Conservation (phyloP, 2,113 vertebrate genomes). For the Herpetotheres cachinnans region DNA sequence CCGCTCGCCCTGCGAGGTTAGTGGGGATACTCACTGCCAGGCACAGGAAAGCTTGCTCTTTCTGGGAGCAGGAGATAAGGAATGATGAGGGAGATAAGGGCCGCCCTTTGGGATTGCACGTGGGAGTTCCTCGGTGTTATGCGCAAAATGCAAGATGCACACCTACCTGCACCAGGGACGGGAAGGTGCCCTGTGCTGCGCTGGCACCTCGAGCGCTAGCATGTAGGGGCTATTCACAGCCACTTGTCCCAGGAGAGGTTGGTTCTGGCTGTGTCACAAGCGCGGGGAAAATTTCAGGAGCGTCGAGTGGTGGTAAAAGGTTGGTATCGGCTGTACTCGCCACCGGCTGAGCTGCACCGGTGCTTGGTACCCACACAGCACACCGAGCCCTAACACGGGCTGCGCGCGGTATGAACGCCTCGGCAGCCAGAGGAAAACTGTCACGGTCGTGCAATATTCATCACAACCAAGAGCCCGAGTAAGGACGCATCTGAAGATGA, state of each 20-base stretch:
- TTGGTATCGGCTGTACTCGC: not conserved
- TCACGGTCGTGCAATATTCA: rapidly evolving
- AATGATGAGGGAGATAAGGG: not conserved
- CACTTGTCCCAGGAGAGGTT: rapidly evolving
- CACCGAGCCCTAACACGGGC: not conserved
- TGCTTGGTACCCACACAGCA: not conserved
- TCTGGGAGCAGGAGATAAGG: not conserved
- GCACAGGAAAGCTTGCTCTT: not conserved
- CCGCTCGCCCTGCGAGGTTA: not conserved
- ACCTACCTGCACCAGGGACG: not conserved
- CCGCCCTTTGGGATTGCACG: not conserved
- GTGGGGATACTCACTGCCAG: too few relatives aligned
- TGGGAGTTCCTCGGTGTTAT: not conserved
- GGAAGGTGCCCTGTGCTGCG: not conserved
- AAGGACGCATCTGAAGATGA: not conserved
- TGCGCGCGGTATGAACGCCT: not conserved
- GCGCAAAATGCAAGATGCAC: too few relatives aligned
- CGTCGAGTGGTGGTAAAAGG: too few relatives aligned
- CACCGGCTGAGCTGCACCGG: not conserved
- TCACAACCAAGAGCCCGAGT: not conserved
- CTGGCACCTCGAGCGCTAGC: not conserved
- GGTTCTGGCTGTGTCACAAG: not conserved
- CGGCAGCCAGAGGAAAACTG: not conserved
- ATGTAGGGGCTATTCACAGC: too few relatives aligned
- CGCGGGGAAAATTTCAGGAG: not conserved